Base-by-base conservation (phyloP, 2,888 invertebrate genomes). In the Heteromurus nitidus region DNA sequence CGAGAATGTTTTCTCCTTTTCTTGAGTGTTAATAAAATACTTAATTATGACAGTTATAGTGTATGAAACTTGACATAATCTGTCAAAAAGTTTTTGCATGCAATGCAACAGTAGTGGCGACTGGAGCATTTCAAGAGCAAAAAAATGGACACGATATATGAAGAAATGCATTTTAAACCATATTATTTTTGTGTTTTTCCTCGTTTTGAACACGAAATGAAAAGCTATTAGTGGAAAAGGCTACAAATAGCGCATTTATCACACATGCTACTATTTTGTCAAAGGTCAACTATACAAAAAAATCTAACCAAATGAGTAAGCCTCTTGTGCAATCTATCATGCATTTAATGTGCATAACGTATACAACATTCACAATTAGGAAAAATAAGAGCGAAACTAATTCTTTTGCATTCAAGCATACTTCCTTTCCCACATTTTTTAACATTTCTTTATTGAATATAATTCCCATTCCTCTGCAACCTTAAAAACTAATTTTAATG, bases 1-100 rank as follows among this genome's bases (percentile, higher is more conserved):
- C n/a, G n/a, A n/a, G n/a, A n/a, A n/a, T n/a, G n/a, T n/a, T n/a
- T n/a, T n/a, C n/a, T n/a, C n/a, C n/a, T n/a, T n/a, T n/a, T 64
- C 42, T 64, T 64, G 2, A 42, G 67, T 67, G 67, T 50, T 24
- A 67, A 67, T 47, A 28, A 28, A 31, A 26, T 20, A 26, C 69
- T 77, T 77, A 77, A 77, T 77, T 77, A 70, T 77, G 77, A 77
- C 77, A 77, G 62, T 62, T 70, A 70, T 77, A 30, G 64, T 50
- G 77, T 60, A 70, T 77, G 60, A 69, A 77, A 60, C 77, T 64
- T 77, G 77, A 70, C 77, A 77, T 77, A 77, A 77, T 77, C 69
- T 77, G 69, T 77, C 77, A 77, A 77, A 69, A 69, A n/a, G n/a
- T 24, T 70, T 68, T 24, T 26, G 47, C 67, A 67, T 67, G 67